Conservation (phyloP, 1,140 invertebrate genomes). For the Calephelis nemesis region DNA sequence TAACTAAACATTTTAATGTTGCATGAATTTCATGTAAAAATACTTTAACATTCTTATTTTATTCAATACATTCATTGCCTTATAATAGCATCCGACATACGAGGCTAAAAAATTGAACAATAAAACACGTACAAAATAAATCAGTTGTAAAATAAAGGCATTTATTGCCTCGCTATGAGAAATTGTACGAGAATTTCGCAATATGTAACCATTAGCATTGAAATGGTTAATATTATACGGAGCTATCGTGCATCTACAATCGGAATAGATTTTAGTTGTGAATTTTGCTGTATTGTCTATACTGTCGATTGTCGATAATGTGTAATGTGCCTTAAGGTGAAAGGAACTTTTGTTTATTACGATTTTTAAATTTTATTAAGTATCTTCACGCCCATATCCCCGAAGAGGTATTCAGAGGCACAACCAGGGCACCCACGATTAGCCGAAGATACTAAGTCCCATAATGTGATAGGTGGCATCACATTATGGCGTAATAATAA, state of each 20-base stretch:
- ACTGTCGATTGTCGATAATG: slow-evolving; percentile 51
- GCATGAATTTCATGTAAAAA: background rate
- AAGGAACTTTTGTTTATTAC: slow-evolving; percentile 23
- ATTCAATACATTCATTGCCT: slow-evolving; percentile 2
- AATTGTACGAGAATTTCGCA: slow-evolving; percentile 38
- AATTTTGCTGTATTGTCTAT: slow-evolving; percentile 54
- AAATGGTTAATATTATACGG: slow-evolving; percentile 48
- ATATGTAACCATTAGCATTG: slow-evolving; percentile 54
- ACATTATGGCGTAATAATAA: no score
- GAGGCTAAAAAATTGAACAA: slow-evolving; percentile 12
- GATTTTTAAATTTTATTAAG: background rate
- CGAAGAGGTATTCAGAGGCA: no score
- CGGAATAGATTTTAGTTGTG: slow-evolving; percentile 51
- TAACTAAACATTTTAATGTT: no score
- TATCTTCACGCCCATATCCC: no score
- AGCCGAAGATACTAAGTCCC: no score
- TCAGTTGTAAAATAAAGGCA: slow-evolving; percentile 20
- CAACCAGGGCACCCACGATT: no score
- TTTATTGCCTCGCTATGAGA: slow-evolving; percentile 31
- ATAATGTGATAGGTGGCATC: no score
- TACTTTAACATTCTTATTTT: background rate
- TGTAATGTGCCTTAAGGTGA: slow-evolving; percentile 42
- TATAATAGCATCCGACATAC: background rate
- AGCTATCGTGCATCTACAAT: slow-evolving; percentile 36
- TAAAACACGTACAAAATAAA: slow-evolving; percentile 19